Conservation (phyloP, 2,888 invertebrate species). For the Plutella xylostella region DNA sequence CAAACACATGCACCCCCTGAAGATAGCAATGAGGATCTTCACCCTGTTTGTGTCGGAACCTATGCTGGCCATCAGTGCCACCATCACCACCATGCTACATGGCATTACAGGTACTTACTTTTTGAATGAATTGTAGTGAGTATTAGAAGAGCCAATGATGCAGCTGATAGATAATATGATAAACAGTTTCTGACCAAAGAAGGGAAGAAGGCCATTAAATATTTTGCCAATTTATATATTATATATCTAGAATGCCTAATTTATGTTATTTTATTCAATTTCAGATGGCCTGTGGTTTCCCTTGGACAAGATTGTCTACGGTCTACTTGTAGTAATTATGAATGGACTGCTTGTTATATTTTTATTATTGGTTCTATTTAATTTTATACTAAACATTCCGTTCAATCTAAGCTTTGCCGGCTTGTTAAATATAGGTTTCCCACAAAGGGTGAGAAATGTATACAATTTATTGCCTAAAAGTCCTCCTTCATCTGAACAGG, state of each 20-base stretch:
- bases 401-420: constrained; percentile 39
- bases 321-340: constrained; percentile 32
- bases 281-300: constrained; percentile 57
- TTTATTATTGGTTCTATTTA: constrained; percentile 44
- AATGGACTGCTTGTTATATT: constrained; percentile 41
- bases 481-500: constrained; percentile 17
- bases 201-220: no score
- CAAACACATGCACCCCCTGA: constrained; percentile 57
- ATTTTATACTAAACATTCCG: constrained; percentile 55
- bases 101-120: constrained; percentile 45
- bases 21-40: constrained; percentile 51
- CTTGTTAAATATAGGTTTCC: constrained; percentile 37
- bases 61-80: constrained; percentile 40
- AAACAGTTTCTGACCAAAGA: no score
- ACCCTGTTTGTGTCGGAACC: constrained; percentile 50
- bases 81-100: constrained; percentile 36
- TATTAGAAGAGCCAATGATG: no score
- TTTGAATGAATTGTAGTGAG: no score
- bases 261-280: constrained; percentile 25
- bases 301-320: constrained; percentile 39
- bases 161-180: no score
- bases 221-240: no score
- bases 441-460: constrained; percentile 30
- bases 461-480: constrained; percentile 19
- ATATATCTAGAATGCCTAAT: background rate